A percentile compares a stretch with the other conserved stretches of the same genome.
Evolutionary conservation across 2,888 invertebrate species (phyloP).

Genomic region (Arctia plantaginis): DNA sequence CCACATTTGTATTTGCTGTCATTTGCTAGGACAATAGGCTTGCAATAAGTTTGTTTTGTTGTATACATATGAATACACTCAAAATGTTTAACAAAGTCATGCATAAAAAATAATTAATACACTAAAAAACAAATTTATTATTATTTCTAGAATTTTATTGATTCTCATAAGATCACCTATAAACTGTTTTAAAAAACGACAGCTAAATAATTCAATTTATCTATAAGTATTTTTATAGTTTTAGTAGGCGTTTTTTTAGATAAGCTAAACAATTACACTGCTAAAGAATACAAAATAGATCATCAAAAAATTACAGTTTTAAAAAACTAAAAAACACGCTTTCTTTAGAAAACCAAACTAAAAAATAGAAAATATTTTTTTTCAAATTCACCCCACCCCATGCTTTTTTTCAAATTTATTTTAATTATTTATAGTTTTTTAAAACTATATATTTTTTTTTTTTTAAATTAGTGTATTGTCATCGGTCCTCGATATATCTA

Average conservation of each 20-base stretch:
- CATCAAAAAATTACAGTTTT: no score
- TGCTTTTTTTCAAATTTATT: no score
- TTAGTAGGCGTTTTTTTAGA: not conserved
- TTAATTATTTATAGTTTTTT: no score
- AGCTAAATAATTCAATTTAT: not conserved
- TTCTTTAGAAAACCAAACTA: no score
- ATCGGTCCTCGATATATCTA: no score
- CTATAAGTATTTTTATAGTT: not conserved
- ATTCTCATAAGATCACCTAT: not conserved
- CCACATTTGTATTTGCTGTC: conserved; percentile 18
- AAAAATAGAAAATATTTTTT: no score
- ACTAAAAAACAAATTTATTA: not conserved
- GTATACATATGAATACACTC: not conserved
- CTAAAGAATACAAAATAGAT: not conserved
- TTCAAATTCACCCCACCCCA: no score
- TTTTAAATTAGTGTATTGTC: no score
- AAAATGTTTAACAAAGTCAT: not conserved
- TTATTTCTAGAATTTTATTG: not conserved
- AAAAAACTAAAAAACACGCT: no score
- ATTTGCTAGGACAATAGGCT: conserved; percentile 19
- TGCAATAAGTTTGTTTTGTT: conserved; percentile 22
- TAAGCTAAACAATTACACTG: not conserved
- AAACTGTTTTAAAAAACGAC: not conserved
- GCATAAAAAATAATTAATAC: not conserved
- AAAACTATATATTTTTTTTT: no score